Base-by-base conservation (phyloP, 1,140 invertebrate genomes). In the Drosophila lini region DNA sequence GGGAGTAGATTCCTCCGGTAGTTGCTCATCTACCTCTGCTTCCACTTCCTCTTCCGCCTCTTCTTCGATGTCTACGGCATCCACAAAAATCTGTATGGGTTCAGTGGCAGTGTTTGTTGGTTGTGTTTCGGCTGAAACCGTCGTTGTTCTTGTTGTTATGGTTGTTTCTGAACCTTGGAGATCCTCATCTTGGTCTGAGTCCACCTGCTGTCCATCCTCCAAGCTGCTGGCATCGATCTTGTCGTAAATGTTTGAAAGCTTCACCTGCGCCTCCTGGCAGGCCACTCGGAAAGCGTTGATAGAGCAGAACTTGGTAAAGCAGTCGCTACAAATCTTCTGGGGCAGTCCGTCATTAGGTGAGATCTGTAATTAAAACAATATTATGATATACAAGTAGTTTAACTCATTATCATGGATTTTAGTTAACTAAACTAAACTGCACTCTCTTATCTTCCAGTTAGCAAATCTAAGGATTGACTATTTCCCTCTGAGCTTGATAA, bases 281-380 rank as follows among this genome's bases (percentile, higher is more conserved):
- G 80, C 74, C 31, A 82, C 36, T 2, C 86, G 90, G 80, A 91
- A 91, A 8, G 83, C 80, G 16, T 80, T 80, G 16, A 91, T 76
- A 0, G 86, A 90, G 45, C 86, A 91, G 47, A 91, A 91, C 68
- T 91, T 91, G 1, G 80, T 82, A 52, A 91, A 91, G 55, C 90
- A 91, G 57, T 91, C 90, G 38, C 83, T 82, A 45, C 90, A 91
- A 22, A 91, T 91, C 58, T 91, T 91, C 28, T 91, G 90, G 10
- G 90, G 90, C 56, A 91, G 38, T 13, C 90, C 90, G 53, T 91
- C 90, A 19, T 91, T 91, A 7, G 81, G 81, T 28, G 78, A 78
- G 28, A 91, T 91, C 90, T 91, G 36, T n/a, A 5, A 28, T 28
- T 28, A 28, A 28, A 28, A 2, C 22, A 28, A 28, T 28, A 28